phyloP scores from a whole-genome alignment of 2,797 vertebrate species.

The Cuculus canorus region DNA sequence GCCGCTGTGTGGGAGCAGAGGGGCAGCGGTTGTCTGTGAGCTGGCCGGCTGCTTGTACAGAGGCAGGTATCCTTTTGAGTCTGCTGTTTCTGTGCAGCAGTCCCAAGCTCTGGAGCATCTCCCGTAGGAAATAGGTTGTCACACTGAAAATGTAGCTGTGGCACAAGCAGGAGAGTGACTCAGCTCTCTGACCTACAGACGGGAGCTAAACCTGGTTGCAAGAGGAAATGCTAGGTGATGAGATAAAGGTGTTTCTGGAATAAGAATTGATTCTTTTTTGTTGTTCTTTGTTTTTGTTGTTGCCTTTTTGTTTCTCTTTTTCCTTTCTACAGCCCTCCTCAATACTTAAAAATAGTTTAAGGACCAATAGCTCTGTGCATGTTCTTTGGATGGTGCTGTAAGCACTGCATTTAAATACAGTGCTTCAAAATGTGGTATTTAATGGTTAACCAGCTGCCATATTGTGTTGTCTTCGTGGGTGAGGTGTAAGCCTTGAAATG shows the following conservation, averaged over 20 bases:
- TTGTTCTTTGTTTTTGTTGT: neutral
- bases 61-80: neutral
- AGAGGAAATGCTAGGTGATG: neutral
- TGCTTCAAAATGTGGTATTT: neutral
- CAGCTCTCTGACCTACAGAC: neutral
- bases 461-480: neutral
- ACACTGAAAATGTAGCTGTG: neutral
- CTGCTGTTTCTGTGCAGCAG: neutral
- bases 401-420: neutral
- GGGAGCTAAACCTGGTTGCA: slow-evolving; percentile 9
- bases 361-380: neutral
- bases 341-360: neutral
- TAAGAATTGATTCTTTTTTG: neutral
- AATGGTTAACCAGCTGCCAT: neutral
- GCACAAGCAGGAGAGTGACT: slow-evolving; percentile 19
- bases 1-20: neutral
- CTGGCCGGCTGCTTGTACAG: fast-evolving
- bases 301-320: neutral
- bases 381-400: neutral
- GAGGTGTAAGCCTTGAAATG: neutral
- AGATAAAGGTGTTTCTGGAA: slow-evolving; percentile 6
- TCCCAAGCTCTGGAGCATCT: neutral
- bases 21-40: neutral
- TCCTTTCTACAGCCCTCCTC: neutral
- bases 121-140: neutral